Percentiles rank a stretch among this genome's conserved stretches.
Evolutionary conservation across 2,113 vertebrate genomes (phyloP).

Genomic region (Numenius arquata): DNA sequence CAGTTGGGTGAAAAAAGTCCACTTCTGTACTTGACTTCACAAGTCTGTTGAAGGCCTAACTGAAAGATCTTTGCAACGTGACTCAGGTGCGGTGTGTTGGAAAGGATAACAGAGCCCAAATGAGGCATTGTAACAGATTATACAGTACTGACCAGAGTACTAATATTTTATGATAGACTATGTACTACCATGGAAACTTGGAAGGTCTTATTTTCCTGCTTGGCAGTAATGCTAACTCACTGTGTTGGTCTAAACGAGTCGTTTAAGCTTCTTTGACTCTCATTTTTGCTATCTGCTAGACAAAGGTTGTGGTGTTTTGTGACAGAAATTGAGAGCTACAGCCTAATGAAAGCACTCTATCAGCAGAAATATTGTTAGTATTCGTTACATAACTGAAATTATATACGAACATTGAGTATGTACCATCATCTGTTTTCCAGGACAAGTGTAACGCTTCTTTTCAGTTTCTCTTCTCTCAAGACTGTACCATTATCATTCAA

Average conservation of each 20-base stretch:
- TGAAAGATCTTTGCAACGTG: neutral
- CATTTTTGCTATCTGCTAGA: neutral
- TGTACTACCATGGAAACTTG: neutral
- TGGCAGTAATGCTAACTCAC: neutral
- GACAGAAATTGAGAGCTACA: conserved; percentile 2
- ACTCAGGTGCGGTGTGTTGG: neutral
- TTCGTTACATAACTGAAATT: neutral
- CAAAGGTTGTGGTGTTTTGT: neutral
- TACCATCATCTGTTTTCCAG: neutral
- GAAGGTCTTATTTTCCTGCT: neutral
- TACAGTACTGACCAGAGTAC: neutral
- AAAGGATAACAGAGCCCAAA: neutral
- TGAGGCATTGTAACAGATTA: neutral
- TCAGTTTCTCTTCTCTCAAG: neutral
- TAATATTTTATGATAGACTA: neutral
- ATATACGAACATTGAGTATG: neutral
- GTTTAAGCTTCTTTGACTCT: neutral
- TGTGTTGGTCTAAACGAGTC: neutral
- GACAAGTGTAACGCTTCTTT: neutral
- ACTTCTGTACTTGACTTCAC: neutral
- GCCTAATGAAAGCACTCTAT: neutral
- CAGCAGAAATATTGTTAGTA: neutral
- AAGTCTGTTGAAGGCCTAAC: neutral
- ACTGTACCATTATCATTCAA: neutral
- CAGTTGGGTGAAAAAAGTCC: neutral